Evolutionary conservation across 1,140 invertebrate genomes (phyloP).

Genomic region (Dolichoris vasculosae): DNA sequence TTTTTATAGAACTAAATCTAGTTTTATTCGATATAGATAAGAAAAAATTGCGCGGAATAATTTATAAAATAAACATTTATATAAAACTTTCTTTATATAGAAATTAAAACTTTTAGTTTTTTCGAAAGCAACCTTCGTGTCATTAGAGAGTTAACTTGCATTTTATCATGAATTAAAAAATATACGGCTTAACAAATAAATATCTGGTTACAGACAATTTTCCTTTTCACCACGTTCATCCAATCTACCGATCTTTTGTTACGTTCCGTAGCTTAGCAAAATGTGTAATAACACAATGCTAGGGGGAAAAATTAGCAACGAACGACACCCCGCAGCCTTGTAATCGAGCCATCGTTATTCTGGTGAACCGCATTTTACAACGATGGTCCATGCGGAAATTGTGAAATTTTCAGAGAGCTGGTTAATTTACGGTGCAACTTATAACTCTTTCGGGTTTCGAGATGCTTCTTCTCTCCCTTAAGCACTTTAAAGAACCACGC

Average conservation of each 20-base stretch:
- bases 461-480: neutral
- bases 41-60: too few relatives aligned
- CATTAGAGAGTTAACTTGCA: neutral
- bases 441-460: slow-evolving; percentile 34
- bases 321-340: neutral
- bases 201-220: neutral
- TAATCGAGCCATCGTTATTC: slow-evolving; percentile 48
- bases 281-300: neutral
- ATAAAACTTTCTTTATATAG: too few relatives aligned
- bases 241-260: too few relatives aligned
- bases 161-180: neutral
- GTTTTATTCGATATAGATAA: too few relatives aligned
- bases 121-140: neutral
- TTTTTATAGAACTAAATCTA: too few relatives aligned
- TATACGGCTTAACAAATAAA: neutral
- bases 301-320: neutral
- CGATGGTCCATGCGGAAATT: neutral
- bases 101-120: neutral
- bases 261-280: too few relatives aligned
- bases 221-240: neutral
- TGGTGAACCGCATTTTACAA: slow-evolving; percentile 47
- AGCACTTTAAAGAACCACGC: slow-evolving; percentile 49
- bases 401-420: slow-evolving; percentile 24
- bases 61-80: too few relatives aligned
- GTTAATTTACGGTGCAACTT: slow-evolving; percentile 46